Evolutionary conservation across 2,113 vertebrate species (phyloP).

Genomic region (Actenoides hombroni): DNA sequence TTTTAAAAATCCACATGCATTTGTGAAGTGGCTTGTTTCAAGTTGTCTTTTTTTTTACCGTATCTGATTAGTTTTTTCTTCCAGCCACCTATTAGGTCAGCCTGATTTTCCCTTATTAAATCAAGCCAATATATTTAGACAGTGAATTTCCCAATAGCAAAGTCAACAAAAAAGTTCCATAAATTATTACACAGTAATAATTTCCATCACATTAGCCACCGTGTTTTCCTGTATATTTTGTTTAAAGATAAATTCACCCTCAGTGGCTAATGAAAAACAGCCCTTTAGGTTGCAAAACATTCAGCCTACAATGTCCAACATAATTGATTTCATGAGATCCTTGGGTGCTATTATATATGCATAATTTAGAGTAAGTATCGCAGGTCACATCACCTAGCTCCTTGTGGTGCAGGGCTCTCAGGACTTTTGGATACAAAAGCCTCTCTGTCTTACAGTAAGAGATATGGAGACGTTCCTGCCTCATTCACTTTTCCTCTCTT

Average conservation of each 20-base stretch:
- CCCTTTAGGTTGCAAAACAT: background rate
- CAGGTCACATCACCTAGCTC: background rate
- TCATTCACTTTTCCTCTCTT: background rate
- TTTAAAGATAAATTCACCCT: constrained; percentile 8
- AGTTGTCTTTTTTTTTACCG: background rate
- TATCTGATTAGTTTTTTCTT: background rate
- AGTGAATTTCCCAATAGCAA: constrained; percentile 8
- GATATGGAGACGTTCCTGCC: background rate
- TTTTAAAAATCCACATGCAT: background rate
- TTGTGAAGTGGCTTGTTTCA: background rate
- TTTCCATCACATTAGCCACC: constrained; percentile 2
- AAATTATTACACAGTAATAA: constrained; percentile 20
- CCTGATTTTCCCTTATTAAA: constrained; percentile 17
- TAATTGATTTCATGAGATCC: background rate
- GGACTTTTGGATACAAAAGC: background rate
- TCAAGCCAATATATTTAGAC: background rate
- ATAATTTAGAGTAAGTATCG: background rate
- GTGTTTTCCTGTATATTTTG: background rate
- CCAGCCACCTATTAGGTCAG: background rate
- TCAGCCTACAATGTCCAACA: background rate
- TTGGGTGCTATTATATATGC: background rate
- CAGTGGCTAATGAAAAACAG: background rate
- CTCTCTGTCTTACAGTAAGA: background rate
- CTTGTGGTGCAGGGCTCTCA: background rate
- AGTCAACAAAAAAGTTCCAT: constrained; percentile 16